These are phyloP conservation scores for Drosophila fulvimacula DNA, from an alignment of 2,888 invertebrate genomes.

Conservation along the genomic window DNA sequence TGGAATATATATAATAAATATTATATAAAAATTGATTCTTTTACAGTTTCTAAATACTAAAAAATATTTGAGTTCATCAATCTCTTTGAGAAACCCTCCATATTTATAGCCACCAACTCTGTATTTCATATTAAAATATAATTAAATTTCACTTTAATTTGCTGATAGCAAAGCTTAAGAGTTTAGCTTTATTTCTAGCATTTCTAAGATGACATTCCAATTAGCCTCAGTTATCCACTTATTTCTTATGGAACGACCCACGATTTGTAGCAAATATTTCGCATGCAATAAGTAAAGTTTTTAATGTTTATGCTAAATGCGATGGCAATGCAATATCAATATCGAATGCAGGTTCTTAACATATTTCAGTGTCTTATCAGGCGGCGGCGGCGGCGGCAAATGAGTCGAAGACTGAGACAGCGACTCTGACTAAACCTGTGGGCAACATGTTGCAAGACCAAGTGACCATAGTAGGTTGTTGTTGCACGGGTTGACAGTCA, in stretches of 20 bases:
- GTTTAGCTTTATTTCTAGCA: neutral
- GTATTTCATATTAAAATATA: too few species aligned
- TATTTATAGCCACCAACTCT: too few species aligned
- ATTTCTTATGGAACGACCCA: slow-evolving; percentile 7
- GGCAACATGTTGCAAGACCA: slow-evolving; percentile 65
- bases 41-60: too few species aligned
- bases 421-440: slow-evolving; percentile 21
- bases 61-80: too few species aligned
- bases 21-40: too few species aligned
- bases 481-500: slow-evolving; percentile 76
- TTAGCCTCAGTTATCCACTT: neutral
- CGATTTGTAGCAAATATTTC: slow-evolving; percentile 30
- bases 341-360: slow-evolving; percentile 72
- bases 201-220: neutral
- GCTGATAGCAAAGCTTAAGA: neutral
- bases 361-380: slow-evolving; percentile 77
- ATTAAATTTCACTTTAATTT: neutral
- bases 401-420: slow-evolving; percentile 46
- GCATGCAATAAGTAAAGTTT: slow-evolving; percentile 61
- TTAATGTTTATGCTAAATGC: slow-evolving; percentile 75
- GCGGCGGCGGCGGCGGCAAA: slow-evolving; percentile 71
- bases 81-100: too few species aligned
- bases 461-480: slow-evolving; percentile 65
- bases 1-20: too few species aligned
- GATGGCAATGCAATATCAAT: slow-evolving; percentile 77